phyloP scores from a whole-genome alignment of 2,888 invertebrate species.

The Phania funesta region DNA sequence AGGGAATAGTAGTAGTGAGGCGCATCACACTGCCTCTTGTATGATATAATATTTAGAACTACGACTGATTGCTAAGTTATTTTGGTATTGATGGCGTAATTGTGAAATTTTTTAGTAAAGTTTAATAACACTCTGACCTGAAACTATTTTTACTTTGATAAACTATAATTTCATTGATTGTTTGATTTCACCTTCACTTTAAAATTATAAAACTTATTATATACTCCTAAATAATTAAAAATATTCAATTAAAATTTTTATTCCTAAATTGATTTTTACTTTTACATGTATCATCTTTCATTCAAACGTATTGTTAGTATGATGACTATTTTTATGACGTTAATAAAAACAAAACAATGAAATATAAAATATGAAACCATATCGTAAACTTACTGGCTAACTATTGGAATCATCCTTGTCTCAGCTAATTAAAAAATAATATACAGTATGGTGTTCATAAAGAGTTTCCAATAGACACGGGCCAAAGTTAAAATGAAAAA shows the following conservation, averaged over 20 bases:
- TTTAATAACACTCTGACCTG: not conserved
- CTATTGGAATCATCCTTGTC: conserved; percentile 18
- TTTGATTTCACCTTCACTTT: not conserved
- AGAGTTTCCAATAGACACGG: too few relatives aligned
- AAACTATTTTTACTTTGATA: not conserved
- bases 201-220: not conserved
- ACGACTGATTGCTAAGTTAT: too few relatives aligned
- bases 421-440: too few relatives aligned
- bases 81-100: not conserved
- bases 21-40: too few relatives aligned
- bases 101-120: not conserved
- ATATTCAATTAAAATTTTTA: not conserved
- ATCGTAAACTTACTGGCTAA: conserved; percentile 4
- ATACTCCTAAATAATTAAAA: not conserved
- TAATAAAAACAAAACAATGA: not conserved
- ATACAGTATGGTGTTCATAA: too few relatives aligned
- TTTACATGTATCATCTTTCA: conserved; percentile 14
- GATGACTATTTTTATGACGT: not conserved
- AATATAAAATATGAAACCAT: conserved; percentile 39
- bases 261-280: not conserved
- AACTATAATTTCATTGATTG: conserved; percentile 3
- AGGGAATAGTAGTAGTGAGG: too few relatives aligned
- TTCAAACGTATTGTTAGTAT: conserved; percentile 20
- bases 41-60: too few relatives aligned
- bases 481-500: too few relatives aligned